Conservation (phyloP, 2,888 invertebrate genomes). For the Clitarchus hookeri region DNA sequence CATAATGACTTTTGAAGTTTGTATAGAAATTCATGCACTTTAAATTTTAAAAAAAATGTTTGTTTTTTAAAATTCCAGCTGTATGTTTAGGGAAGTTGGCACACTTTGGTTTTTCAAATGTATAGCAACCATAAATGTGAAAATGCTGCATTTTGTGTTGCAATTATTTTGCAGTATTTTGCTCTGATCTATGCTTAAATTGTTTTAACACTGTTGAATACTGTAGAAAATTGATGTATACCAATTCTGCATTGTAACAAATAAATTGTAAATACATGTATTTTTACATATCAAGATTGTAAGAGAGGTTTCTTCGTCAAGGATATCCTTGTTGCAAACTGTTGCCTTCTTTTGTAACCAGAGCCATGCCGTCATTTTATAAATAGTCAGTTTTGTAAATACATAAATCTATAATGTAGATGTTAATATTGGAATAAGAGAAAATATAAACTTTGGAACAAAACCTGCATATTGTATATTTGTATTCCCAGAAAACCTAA, state of each 20-base stretch:
- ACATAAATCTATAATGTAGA: slow-evolving; percentile 36
- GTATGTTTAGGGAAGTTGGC: too few relatives aligned
- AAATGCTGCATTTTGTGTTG: too few relatives aligned
- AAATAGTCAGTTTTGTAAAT: slow-evolving; percentile 39
- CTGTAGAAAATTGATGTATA: slow-evolving; percentile 3
- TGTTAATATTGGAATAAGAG: slow-evolving; percentile 30
- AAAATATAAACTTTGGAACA: slow-evolving; percentile 35
- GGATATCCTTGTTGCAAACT: slow-evolving; percentile 31
- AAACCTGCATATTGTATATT: neutral
- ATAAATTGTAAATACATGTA: slow-evolving; percentile 39
- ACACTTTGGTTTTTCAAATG: too few relatives aligned
- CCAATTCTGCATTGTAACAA: slow-evolving; percentile 4
- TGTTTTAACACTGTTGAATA: neutral
- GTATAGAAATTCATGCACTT: too few relatives aligned
- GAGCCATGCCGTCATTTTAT: slow-evolving; percentile 37
- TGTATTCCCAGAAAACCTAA: too few relatives aligned
- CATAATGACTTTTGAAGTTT: too few relatives aligned
- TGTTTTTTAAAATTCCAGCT: too few relatives aligned
- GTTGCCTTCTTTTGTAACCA: slow-evolving; percentile 41
- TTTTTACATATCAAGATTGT: slow-evolving; percentile 38
- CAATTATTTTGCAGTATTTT: too few relatives aligned
- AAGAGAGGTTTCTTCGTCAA: slow-evolving; percentile 35
- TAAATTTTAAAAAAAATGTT: too few relatives aligned
- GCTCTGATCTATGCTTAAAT: too few relatives aligned
- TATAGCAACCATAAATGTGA: too few relatives aligned